Evolutionary conservation across 2,888 invertebrate species (phyloP), one percentile per base, ranked within the genome.

Genomic region (Chymomyza fuscimana): DNA sequence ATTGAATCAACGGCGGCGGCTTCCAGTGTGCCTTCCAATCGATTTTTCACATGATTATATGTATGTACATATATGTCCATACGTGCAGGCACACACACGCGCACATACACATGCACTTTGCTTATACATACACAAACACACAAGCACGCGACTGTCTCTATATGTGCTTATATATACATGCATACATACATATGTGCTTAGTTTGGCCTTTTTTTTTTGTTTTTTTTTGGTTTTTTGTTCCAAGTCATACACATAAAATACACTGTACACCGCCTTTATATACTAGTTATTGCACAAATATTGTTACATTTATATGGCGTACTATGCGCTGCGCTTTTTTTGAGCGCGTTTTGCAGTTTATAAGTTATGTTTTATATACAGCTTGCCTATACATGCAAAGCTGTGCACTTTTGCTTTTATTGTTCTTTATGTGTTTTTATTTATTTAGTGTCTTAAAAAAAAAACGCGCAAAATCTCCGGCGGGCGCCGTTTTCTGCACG

Each of bases 21-120:
- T 80, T 79, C 79, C 79, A 79, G 73, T 76, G 73, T 76, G 58
- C 22, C 72, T 90, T 89, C 90, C 90, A 90, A 90, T 90, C 90
- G 90, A 90, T 90, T 90, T 90, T 90, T 90, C 90, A 90, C 89
- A 90, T 88, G 85, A 89, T 90, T 86, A 82, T 86, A 75, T 73
- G 67, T 73, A 74, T 72, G 66, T 67, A 75, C 56, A 58, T 59
- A 60, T 29, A 62, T 19, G 59, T 25, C 54, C 62, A 68, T 50
- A 66, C 36, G 22, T 56, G 52, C 64, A 67, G 46, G 52, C 52
- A 63, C 40, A 69, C 66, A 72, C 70, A 63, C 63, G 64, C 68
- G 63, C 50, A 64, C 59, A 32, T 40, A 58, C 68, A 66, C 56
- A 70, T 56, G 52, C 56, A 40, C 50, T 50, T 54, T 9, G 19